Base-by-base conservation (phyloP, 1,140 invertebrate species). In the Portunus trituberculatus region DNA sequence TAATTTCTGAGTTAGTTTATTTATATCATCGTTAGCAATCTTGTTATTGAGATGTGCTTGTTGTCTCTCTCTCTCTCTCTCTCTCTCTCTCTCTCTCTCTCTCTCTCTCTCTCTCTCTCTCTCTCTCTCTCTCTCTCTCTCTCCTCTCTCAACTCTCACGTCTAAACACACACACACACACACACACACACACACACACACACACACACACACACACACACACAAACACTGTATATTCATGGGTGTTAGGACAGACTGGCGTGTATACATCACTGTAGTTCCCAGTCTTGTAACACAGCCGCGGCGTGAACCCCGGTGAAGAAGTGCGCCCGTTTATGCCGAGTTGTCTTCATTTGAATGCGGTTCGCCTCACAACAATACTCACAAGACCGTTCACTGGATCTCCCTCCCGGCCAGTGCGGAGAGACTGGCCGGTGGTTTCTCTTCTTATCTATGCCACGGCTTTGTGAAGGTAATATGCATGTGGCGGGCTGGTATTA, bases 51-150 rank as follows among this genome's bases (percentile, higher is more conserved):
- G 52, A 59, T 59, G 52, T 59, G 39, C 16, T 4, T 59, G 52
- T 2, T 59, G 0, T 76, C 67, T 76, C 67, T 76, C 67, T 76
- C 67, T 76, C 67, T 76, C 67, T 76, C 67, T 76, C 67, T 76
- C 67, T 76, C 67, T 76, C 67, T 76, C 67, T 76, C 67, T 76
- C 67, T 76, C 67, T 76, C 67, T 76, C 67, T 76, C 67, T 76
- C 67, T 76, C 67, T 76, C 67, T 76, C 67, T 76, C 67, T 76
- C 67, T 76, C 67, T 76, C 20, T 76, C 67, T 76, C 67, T 76
- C 20, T 76, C 67, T 76, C 67, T 76, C 20, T 76, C 67, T 76
- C 67, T 76, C 20, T 76, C 20, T 76, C 67, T 76, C 20, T 76
- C 20, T 76, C 59, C 10, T 8, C 59, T n/a, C 25, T 76, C 8